A percentile compares a stretch with the other conserved stretches of the same genome.
phyloP scores from a whole-genome alignment of 2,113 vertebrate species.

The Scatophagus argus region DNA sequence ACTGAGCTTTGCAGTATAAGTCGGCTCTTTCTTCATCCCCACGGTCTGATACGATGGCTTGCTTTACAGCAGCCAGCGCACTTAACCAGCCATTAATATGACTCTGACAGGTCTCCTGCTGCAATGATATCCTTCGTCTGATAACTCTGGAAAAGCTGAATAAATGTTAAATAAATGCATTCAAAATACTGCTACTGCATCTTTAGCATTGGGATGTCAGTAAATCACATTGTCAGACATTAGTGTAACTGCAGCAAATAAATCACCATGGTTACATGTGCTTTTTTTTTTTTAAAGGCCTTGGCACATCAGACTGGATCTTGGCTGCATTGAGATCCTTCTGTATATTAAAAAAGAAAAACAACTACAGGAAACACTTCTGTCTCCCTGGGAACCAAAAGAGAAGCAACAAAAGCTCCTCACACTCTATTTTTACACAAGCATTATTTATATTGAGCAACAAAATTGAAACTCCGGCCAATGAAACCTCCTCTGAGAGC shows the following conservation, averaged over 20 bases:
- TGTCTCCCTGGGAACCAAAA: constrained; percentile 18
- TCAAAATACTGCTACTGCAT: constrained; percentile 22
- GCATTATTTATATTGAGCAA: constrained; percentile 5
- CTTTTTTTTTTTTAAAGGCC: background rate
- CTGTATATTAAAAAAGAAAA: background rate
- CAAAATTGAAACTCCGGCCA: background rate
- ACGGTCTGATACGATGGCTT: constrained; percentile 10
- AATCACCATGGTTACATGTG: constrained; percentile 1
- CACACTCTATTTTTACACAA: constrained; percentile 32
- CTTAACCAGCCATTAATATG: constrained; percentile 47
- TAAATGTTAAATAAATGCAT: constrained; percentile 36
- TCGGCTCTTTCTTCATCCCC: constrained; percentile 16
- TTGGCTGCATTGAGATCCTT: constrained; percentile 20
- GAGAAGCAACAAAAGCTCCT: constrained; percentile 17
- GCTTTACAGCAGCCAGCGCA: constrained; percentile 8
- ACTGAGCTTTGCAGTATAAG: constrained; percentile 7
- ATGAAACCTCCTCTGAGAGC: background rate
- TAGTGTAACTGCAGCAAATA: constrained; percentile 19
- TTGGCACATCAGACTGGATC: constrained; percentile 22
- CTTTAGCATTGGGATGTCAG: background rate
- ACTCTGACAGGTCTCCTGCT: constrained; percentile 3
- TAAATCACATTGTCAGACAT: constrained; percentile 28
- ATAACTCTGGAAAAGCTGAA: constrained; percentile 33
- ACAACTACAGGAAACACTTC: constrained; percentile 16
- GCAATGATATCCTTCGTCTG: constrained; percentile 21